Evolutionary conservation across 1,140 invertebrate species (phyloP).

Genomic region (Drosophila ogumai): DNA sequence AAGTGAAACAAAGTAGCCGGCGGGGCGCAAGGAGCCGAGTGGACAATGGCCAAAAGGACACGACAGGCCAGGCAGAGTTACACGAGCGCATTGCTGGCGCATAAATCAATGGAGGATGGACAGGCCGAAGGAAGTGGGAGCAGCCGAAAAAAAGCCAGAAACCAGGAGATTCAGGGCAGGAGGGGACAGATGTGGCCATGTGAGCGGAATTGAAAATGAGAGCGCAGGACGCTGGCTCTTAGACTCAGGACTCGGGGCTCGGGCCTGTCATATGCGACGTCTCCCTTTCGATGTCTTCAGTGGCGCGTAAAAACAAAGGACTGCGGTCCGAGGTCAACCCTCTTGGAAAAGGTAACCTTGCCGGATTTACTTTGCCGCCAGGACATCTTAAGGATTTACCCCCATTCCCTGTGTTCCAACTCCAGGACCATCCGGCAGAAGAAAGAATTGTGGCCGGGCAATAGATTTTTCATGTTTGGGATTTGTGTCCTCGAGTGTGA

Average conservation of each 20-base stretch:
- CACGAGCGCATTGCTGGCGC: slow-evolving; percentile 61
- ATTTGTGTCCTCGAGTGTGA: slow-evolving; percentile 62
- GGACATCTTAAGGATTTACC: slow-evolving; percentile 79
- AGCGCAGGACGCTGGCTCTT: slow-evolving; percentile 43
- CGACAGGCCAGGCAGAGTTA: slow-evolving; percentile 24
- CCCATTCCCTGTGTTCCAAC: neutral
- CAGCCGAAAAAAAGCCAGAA: slow-evolving; percentile 46
- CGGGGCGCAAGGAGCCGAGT: slow-evolving; percentile 58
- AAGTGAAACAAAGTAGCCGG: slow-evolving; percentile 78
- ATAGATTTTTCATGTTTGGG: slow-evolving; percentile 82
- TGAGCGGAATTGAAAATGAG: slow-evolving; percentile 81
- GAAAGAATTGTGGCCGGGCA: slow-evolving; percentile 60
- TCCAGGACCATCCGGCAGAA: slow-evolving; percentile 12
- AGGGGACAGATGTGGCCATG: slow-evolving; percentile 74
- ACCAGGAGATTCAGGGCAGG: slow-evolving; percentile 24
- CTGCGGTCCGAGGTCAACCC: slow-evolving; percentile 51
- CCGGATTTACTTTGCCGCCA: slow-evolving; percentile 73
- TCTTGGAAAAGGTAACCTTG: slow-evolving; percentile 68
- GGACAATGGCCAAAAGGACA: slow-evolving; percentile 42
- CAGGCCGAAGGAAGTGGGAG: slow-evolving; percentile 48
- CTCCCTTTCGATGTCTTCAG: slow-evolving; percentile 65
- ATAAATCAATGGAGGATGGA: slow-evolving; percentile 74
- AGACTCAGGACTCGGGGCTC: slow-evolving; percentile 19
- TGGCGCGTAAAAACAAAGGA: slow-evolving; percentile 76
- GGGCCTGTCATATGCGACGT: slow-evolving; percentile 55